Base-by-base conservation (phyloP, 2,797 vertebrate genomes). In the Lophotriccus pileatus region DNA sequence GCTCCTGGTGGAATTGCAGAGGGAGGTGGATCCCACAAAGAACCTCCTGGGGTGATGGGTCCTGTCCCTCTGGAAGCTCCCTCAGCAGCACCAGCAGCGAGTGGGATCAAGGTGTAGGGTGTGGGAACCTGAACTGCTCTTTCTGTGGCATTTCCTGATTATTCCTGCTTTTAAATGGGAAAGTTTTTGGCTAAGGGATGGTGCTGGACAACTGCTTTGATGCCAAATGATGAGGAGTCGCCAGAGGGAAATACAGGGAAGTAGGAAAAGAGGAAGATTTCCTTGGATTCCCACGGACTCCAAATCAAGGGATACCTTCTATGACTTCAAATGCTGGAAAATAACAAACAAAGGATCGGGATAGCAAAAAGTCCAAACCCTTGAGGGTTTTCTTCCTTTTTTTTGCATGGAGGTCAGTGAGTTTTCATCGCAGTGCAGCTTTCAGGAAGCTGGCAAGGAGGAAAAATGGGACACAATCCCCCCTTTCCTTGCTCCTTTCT, bases 201-300 rank as follows among this genome's bases (percentile, higher is more conserved):
- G 0, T 76, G 43, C 63, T 69, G 69, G 60, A 59, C 28, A 34
- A 0, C 15, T 55, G 0, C 4, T 0, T 11, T 41, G 43, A 30
- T 8, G 20, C 43, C 81, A 92, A 62, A 58, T 50, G 63, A 22
- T 50, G 64, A 87, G 41, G 18, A 39, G 17, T 49, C 28, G 8
- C n/a, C 62, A 62, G 25, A 43, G 66, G 22, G 68, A 89, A 66
- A 60, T 18, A 7, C 10, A 81, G 70, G 82, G 39, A 81, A 78
- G 17, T 5, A 55, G 41, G 23, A 41, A 39, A 82, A 72, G 37
- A 72, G 36, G 76, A 64, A 72, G 37, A 55, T 12, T 3, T 47
- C 14, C 64, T 77, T 69, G 83, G 55, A 69, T 81, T 84, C 66
- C 28, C 28, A 20, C 23, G 47, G 60, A 64, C 69, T 87, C 50